Conservation (phyloP, 2,113 vertebrate species). For the Scartelaos histophorus region DNA sequence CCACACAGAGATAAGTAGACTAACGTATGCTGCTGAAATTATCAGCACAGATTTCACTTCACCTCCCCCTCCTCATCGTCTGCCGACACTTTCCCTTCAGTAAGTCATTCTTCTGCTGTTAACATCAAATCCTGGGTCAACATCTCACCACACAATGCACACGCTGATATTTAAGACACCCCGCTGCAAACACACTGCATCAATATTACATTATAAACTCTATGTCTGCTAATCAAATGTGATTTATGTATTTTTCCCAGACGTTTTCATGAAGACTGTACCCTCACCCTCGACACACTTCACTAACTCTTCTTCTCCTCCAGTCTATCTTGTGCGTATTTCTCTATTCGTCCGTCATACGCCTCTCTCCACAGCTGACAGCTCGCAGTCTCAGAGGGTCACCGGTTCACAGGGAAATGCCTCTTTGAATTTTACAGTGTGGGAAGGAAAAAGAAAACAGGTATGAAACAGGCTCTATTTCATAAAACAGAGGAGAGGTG, state of each 20-base stretch:
- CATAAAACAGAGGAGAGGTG: not conserved
- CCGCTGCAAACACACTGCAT: not conserved
- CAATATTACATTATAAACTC: not conserved
- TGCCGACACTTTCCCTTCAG: slow-evolving; percentile 42
- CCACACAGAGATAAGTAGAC: slow-evolving; percentile 22
- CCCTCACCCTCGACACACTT: slow-evolving; percentile 21
- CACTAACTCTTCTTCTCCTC: slow-evolving; percentile 16
- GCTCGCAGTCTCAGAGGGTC: slow-evolving; percentile 29
- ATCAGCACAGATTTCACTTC: slow-evolving; percentile 43
- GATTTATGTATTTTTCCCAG: not conserved
- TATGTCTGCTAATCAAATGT: not conserved
- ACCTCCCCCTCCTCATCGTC: slow-evolving; percentile 38
- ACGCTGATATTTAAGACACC: not conserved
- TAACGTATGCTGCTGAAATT: slow-evolving; percentile 56
- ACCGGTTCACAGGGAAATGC: slow-evolving; percentile 38
- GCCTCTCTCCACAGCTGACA: slow-evolving; percentile 35
- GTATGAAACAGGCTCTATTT: not conserved
- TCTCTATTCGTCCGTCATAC: slow-evolving; percentile 15
- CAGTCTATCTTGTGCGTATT: slow-evolving; percentile 20
- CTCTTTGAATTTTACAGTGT: slow-evolving; percentile 21
- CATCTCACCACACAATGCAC: not conserved
- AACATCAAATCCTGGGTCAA: slow-evolving; percentile 40
- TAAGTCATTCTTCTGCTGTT: slow-evolving; percentile 59
- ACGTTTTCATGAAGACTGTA: not conserved
- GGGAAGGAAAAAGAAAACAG: not conserved